Conservation (phyloP, 2,888 invertebrate genomes). For the Ischnura elegans region DNA sequence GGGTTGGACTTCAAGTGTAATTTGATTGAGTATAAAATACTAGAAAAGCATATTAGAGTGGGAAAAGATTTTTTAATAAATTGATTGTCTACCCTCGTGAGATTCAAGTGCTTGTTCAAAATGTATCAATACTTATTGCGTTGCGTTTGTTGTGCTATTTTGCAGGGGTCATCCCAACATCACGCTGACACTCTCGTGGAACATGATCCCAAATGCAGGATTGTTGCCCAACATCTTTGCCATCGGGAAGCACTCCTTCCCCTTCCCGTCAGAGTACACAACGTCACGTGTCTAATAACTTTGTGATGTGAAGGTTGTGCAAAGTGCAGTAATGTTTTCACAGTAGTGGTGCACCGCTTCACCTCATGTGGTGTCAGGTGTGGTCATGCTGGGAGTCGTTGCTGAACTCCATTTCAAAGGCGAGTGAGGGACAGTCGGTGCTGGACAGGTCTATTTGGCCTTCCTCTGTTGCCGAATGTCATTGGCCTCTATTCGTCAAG, state of each 20-base stretch:
- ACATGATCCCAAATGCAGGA: constrained; percentile 99
- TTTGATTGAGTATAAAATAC: no score
- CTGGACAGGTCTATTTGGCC: no score
- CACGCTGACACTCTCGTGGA: constrained; percentile 96
- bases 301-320: not conserved
- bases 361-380: not conserved
- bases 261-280: constrained; percentile 94
- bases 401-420: not conserved
- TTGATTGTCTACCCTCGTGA: no score
- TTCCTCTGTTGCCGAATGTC: no score
- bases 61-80: no score
- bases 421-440: no score
- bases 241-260: constrained; percentile 90
- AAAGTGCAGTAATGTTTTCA: not conserved
- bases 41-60: no score
- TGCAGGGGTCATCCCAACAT: constrained; percentile 95
- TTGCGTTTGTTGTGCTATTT: constrained; percentile 73
- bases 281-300: constrained; percentile 81
- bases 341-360: not conserved
- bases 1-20: no score
- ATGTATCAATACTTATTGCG: no score
- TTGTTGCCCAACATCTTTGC: constrained; percentile 93
- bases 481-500: no score
- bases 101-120: no score
- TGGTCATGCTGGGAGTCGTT: not conserved